These are phyloP conservation scores for Rhinella marina DNA, from an alignment of 2,797 vertebrate species.

Conservation along the genomic window DNA sequence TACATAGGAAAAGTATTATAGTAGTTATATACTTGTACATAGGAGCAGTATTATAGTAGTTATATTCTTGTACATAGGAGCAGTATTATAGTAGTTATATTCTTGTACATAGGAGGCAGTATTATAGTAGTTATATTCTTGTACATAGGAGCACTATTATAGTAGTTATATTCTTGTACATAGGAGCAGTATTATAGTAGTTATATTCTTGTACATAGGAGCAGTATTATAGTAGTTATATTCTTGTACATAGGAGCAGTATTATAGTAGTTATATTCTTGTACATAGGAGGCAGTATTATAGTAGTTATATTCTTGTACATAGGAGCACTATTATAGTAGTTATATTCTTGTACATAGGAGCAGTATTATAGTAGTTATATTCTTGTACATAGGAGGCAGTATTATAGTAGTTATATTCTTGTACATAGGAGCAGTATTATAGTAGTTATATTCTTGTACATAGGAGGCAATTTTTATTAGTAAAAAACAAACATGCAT, in stretches of 20 bases:
- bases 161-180: not conserved
- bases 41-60: not conserved
- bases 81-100: slow-evolving; percentile 11
- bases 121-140: not conserved
- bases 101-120: not conserved
- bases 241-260: not conserved
- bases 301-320: slow-evolving; percentile 15
- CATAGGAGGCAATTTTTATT: no score
- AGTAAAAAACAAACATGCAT: no score
- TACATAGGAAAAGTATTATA: not conserved
- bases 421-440: not conserved
- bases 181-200: not conserved
- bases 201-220: not conserved
- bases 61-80: not conserved
- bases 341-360: not conserved
- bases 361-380: slow-evolving; percentile 5
- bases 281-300: not conserved
- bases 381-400: not conserved
- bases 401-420: slow-evolving; percentile 2
- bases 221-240: slow-evolving; percentile 1
- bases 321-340: slow-evolving; percentile 8
- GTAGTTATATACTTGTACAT: slow-evolving; percentile 9
- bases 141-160: not conserved
- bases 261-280: not conserved
- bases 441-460: no score